These are phyloP conservation scores for Botia kubotai DNA, from an alignment of 2,797 vertebrate species.

Conservation along the genomic window DNA sequence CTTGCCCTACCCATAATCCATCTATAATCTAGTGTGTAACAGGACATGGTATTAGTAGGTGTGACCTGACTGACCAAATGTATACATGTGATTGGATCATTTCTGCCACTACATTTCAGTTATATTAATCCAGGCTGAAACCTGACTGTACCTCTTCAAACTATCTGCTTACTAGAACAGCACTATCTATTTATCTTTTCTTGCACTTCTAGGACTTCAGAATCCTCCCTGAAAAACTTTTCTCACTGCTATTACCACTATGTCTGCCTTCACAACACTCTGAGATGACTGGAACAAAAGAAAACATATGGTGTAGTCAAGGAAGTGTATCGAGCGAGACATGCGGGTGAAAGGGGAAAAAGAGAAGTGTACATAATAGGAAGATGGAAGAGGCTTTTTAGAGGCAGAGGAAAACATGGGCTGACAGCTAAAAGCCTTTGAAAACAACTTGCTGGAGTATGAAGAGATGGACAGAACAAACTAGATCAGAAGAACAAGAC, in stretches of 20 bases:
- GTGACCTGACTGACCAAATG: too few species aligned
- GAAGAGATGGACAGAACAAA: slow-evolving; percentile 12
- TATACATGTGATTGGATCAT: too few species aligned
- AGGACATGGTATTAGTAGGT: too few species aligned
- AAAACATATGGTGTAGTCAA: slow-evolving; percentile 13
- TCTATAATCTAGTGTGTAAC: too few species aligned
- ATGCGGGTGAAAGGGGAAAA: not conserved
- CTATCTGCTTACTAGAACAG: not conserved
- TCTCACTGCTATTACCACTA: not conserved
- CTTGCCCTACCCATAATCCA: too few species aligned
- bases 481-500: slow-evolving; percentile 7
- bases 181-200: not conserved
- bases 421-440: slow-evolving; percentile 32
- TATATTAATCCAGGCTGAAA: too few species aligned
- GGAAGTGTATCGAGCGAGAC: slow-evolving; percentile 11
- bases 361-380: slow-evolving; percentile 33
- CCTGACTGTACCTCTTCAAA: not conserved
- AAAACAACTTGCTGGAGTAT: slow-evolving; percentile 17
- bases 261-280: slow-evolving; percentile 5
- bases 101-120: too few species aligned
- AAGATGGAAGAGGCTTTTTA: slow-evolving; percentile 28
- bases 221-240: not conserved
- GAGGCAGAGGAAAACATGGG: slow-evolving; percentile 9
- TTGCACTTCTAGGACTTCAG: not conserved
- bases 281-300: not conserved